Evolutionary conservation across 2,797 vertebrate genomes (phyloP), one percentile per base, ranked within the genome.

Genomic region (Myotis daubentonii): DNA sequence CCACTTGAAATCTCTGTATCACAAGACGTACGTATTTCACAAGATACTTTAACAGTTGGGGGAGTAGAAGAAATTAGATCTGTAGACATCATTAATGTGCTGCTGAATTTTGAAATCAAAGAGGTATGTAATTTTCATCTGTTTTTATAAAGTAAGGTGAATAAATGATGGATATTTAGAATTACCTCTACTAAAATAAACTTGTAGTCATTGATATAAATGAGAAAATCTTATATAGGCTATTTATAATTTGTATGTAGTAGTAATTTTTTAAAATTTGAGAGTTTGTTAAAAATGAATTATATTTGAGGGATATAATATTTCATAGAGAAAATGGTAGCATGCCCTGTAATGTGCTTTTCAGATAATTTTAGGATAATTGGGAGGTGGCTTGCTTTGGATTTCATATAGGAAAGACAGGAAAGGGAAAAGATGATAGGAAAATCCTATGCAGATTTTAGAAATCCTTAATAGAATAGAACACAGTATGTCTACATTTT

Each of bases 81-180:
- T 38, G 98, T 99, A 91, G 98, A 99, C 91, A 87, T 97, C 7
- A 75, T 99, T 96, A 99, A 98, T 65, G 76, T 99, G 71, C 98
- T 99, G 5, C 98, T 99, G 51, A 98, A 99, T 97, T 99, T 99
- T 98, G 99, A 99, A 98, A 99, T 99, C 89, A 99, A 98, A 97
- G 98, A 99, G 99, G 99, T 99, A 60, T 20, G 86, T 94, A 33
- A 87, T 79, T 87, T 94, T 94, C 49, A 86, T 71, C 44, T 86
- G 33, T 71, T 95, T 95, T 96, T 87, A 55, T 91, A 55, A 75
- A 89, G 28, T 78, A 20, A 76, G 10, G 5, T 89, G 47, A 83
- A 89, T 62, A 93, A 84, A 65, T 84, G 81, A 74, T 87, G 36
- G 30, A 33, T 92, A 87, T 81, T 91, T 95, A 11, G n/a, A 94